Conservation (phyloP, 2,113 vertebrate genomes). For the Jaculus jaculus region DNA sequence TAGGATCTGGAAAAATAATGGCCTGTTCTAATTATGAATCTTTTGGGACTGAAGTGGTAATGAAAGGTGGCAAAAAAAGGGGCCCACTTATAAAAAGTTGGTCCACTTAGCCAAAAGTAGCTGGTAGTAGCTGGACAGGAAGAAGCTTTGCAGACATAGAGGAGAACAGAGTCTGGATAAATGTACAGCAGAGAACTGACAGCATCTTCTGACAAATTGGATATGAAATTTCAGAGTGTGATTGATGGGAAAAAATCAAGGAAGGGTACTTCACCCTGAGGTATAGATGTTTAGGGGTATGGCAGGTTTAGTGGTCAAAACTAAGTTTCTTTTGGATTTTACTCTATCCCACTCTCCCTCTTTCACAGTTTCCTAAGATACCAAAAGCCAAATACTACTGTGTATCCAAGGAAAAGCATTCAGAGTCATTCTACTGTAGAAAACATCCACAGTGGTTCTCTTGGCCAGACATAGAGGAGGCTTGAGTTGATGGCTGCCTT, state of each 20-base stretch:
- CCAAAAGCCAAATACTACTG: slow-evolving; percentile 32
- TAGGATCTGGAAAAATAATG: not conserved
- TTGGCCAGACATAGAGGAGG: slow-evolving; percentile 63
- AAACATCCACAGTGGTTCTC: slow-evolving; percentile 14
- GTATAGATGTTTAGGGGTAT: not conserved
- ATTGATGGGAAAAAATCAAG: not conserved
- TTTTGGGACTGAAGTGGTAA: not conserved
- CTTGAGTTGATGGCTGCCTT: not conserved
- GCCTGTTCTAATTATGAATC: not conserved
- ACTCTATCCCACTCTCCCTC: not conserved
- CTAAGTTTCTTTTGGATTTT: slow-evolving; percentile 41
- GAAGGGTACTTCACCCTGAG: not conserved
- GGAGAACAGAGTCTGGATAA: not conserved
- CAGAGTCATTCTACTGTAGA: slow-evolving; percentile 56
- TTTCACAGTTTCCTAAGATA: slow-evolving; percentile 54
- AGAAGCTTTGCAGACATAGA: not conserved
- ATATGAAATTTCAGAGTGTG: not conserved
- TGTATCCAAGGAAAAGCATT: slow-evolving; percentile 69
- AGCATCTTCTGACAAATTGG: not conserved
- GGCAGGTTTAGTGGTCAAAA: slow-evolving; percentile 4
- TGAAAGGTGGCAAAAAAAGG: not conserved
- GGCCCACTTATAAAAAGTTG: not conserved
- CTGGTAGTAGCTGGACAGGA: not conserved
- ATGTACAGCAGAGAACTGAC: not conserved
- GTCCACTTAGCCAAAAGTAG: not conserved